These are phyloP conservation scores for Hyles euphorbiae DNA, from an alignment of 1,140 invertebrate genomes.

Conservation along the genomic window DNA sequence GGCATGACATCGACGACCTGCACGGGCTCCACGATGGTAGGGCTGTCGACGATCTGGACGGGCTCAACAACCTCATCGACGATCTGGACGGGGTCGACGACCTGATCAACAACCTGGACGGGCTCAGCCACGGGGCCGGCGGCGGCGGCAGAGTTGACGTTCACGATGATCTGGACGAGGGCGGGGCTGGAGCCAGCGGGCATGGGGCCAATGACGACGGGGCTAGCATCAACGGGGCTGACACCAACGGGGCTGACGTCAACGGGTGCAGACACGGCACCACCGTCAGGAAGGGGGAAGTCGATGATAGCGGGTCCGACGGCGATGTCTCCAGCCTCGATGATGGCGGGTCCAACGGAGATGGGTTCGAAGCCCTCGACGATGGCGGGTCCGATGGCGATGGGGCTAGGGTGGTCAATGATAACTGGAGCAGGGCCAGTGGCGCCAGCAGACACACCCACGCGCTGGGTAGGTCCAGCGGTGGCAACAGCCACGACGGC, in stretches of 20 bases:
- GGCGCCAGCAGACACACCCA: conserved; percentile 11
- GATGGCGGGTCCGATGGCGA: conserved; percentile 20
- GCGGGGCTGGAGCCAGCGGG: conserved; percentile 20
- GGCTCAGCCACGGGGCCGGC: conserved; percentile 15
- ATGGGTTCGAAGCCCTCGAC: conserved; percentile 15
- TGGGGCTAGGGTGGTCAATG: conserved; percentile 14
- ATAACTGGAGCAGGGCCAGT: conserved; percentile 13
- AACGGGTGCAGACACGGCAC: too few relatives aligned
- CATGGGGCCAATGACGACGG: conserved; percentile 5
- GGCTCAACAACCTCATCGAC: conserved; percentile 2
- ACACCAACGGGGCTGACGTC: conserved; percentile 3
- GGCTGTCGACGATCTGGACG: conserved; percentile 53
- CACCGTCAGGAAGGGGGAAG: too few relatives aligned
- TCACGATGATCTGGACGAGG: conserved; percentile 33
- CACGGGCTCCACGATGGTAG: background rate
- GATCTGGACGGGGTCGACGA: conserved; percentile 3
- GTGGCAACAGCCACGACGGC: conserved; percentile 38
- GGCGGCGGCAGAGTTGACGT: conserved; percentile 11
- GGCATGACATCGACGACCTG: conserved; percentile 16
- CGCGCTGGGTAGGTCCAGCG: conserved; percentile 22
- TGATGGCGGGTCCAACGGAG: conserved; percentile 11
- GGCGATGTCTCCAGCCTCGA: conserved; percentile 3
- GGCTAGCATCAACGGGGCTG: background rate
- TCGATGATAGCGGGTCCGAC: conserved; percentile 19
- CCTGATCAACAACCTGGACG: too few relatives aligned